A percentile compares a stretch with the other conserved stretches of the same genome.
Conservation (phyloP, 2,888 invertebrate species). For the Meta bourneti region DNA sequence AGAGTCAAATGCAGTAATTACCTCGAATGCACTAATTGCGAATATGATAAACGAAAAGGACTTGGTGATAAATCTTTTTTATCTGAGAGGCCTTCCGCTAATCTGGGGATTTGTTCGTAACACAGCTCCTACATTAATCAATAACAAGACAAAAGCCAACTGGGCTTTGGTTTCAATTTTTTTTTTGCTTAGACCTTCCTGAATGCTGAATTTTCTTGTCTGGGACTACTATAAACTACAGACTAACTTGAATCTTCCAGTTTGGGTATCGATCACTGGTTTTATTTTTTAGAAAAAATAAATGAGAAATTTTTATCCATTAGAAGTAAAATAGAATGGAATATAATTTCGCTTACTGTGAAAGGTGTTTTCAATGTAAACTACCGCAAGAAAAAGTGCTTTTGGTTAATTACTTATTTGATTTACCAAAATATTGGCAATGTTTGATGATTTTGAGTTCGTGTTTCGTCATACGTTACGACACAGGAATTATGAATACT, state of each 20-base stretch:
- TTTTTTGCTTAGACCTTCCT: slow-evolving; percentile 6
- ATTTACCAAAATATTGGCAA: no score
- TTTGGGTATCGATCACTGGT: not conserved
- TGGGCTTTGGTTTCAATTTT: slow-evolving; percentile 27
- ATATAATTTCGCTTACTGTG: not conserved
- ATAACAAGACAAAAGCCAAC: slow-evolving; percentile 63
- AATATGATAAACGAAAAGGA: slow-evolving; percentile 45
- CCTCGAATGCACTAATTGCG: slow-evolving; percentile 47
- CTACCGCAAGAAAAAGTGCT: no score
- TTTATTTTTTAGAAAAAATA: not conserved
- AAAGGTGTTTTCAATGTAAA: not conserved
- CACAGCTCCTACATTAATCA: slow-evolving; percentile 52
- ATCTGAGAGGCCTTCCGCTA: slow-evolving; percentile 55
- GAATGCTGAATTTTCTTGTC: not conserved
- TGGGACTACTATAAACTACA: no score
- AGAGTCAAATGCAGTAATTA: slow-evolving; percentile 32
- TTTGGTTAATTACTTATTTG: no score
- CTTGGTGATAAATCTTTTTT: slow-evolving; percentile 70
- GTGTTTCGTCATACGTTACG: no score
- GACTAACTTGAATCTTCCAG: not conserved
- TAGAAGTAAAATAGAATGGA: not conserved
- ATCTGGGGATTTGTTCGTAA: slow-evolving; percentile 71
- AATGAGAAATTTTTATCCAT: not conserved
- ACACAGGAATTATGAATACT: no score
- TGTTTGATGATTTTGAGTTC: no score